Evolutionary conservation across 2,113 vertebrate genomes (phyloP).

Genomic region (Otis tarda): DNA sequence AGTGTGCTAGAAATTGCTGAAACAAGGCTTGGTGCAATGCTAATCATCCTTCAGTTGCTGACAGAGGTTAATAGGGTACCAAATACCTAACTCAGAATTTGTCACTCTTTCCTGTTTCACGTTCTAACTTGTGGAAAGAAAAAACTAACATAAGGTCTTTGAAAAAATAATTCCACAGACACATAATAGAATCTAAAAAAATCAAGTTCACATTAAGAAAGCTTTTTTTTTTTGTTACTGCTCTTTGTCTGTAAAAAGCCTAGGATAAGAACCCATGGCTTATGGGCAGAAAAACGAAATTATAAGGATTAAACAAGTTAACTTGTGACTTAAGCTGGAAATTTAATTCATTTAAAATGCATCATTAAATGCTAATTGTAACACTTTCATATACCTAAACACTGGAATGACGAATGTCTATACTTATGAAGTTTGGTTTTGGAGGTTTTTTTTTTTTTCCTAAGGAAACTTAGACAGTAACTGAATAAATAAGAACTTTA

Average conservation of each 20-base stretch:
- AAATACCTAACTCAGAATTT: neutral
- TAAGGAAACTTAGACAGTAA: neutral
- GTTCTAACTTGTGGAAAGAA: neutral
- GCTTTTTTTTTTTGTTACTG: neutral
- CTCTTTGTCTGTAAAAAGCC: neutral
- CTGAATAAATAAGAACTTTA: neutral
- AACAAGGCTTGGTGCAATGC: neutral
- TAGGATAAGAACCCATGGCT: neutral
- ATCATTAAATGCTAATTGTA: neutral
- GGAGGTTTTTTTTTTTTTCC: neutral
- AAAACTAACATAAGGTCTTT: neutral
- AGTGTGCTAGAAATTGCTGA: neutral
- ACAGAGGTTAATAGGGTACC: neutral
- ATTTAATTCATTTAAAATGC: neutral
- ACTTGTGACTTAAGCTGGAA: neutral
- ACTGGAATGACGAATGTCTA: neutral
- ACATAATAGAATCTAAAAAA: neutral
- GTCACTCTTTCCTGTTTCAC: neutral
- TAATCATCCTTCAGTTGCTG: neutral
- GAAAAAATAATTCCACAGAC: neutral
- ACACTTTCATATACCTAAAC: neutral
- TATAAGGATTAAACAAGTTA: neutral
- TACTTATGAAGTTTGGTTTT: neutral
- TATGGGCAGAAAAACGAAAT: neutral
- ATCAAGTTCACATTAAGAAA: accelerated